phyloP scores from a whole-genome alignment of 2,113 vertebrate genomes.

The Alouatta palliata region DNA sequence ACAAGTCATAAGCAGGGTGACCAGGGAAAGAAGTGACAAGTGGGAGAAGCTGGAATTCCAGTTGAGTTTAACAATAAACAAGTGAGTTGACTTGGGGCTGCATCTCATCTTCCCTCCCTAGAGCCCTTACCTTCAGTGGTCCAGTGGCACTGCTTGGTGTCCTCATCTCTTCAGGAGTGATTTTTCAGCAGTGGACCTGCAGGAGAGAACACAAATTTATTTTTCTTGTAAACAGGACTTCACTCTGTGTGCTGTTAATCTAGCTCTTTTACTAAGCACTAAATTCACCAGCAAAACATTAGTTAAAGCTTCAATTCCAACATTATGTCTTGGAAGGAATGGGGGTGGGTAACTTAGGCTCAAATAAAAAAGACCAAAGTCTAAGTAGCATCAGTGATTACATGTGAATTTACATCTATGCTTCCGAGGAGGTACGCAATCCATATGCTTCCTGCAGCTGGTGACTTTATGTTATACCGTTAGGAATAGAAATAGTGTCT shows the following conservation, averaged over 20 bases:
- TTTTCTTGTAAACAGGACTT: neutral
- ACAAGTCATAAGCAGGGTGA: neutral
- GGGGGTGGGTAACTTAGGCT: neutral
- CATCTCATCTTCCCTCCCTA: neutral
- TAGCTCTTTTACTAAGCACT: neutral
- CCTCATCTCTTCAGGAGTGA: neutral
- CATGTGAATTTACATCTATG: neutral
- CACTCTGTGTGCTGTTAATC: neutral
- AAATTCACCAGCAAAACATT: constrained; percentile 7
- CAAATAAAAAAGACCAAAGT: neutral
- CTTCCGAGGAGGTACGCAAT: constrained; percentile 40
- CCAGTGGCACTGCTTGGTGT: neutral
- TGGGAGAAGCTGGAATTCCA: neutral
- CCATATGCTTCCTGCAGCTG: neutral
- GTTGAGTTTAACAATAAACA: neutral
- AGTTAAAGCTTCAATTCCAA: constrained; percentile 21
- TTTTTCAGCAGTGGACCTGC: neutral
- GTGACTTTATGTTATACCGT: neutral
- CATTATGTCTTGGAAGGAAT: neutral
- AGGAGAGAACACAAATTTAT: neutral
- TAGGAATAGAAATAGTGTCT: neutral
- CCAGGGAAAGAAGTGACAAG: neutral
- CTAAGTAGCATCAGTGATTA: neutral
- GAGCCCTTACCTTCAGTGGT: neutral
- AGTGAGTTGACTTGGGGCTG: neutral